A percentile compares a stretch with the other conserved stretches of the same genome.
phyloP scores from a whole-genome alignment of 92 coral and sea anemone species.

The Palythoa caribaeorum region DNA sequence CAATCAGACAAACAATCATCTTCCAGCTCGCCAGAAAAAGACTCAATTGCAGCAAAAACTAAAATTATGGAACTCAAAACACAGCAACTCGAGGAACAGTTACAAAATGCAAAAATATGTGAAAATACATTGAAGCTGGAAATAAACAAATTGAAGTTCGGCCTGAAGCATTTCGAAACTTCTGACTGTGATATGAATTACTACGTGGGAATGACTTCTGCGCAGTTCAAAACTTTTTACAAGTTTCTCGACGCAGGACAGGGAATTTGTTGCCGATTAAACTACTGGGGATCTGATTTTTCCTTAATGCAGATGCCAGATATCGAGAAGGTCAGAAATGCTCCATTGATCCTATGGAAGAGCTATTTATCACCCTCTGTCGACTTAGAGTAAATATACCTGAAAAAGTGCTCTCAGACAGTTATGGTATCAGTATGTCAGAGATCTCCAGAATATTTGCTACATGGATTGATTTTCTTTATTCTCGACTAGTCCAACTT shows the following conservation, averaged over 20 bases:
- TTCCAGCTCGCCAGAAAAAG: not conserved
- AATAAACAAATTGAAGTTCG: constrained; percentile 1
- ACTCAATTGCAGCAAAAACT: not conserved
- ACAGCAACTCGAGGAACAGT: not conserved
- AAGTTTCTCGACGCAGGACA: constrained; percentile 11
- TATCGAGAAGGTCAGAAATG: constrained; percentile 55
- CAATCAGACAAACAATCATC: not conserved
- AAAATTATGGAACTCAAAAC: not conserved
- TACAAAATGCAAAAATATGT: not conserved
- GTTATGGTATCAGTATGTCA: constrained; percentile 40
- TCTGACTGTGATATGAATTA: constrained; percentile 17
- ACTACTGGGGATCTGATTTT: constrained; percentile 66
- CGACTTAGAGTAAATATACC: constrained; percentile 64
- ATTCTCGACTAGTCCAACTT: constrained; percentile 44
- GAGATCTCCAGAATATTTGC: constrained; percentile 57
- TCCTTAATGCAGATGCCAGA: constrained; percentile 36
- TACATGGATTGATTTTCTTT: constrained; percentile 74
- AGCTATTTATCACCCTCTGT: constrained; percentile 51
- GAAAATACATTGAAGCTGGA: constrained; percentile 22
- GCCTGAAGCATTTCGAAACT: constrained; percentile 36
- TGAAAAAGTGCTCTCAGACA: constrained; percentile 61
- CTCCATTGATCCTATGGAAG: constrained; percentile 43
- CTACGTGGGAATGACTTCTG: constrained; percentile 29
- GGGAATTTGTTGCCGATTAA: constrained; percentile 39
- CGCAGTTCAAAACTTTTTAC: constrained; percentile 15